These are phyloP conservation scores for Lucilia sericata DNA, from an alignment of 1,140 invertebrate genomes.

Conservation along the genomic window DNA sequence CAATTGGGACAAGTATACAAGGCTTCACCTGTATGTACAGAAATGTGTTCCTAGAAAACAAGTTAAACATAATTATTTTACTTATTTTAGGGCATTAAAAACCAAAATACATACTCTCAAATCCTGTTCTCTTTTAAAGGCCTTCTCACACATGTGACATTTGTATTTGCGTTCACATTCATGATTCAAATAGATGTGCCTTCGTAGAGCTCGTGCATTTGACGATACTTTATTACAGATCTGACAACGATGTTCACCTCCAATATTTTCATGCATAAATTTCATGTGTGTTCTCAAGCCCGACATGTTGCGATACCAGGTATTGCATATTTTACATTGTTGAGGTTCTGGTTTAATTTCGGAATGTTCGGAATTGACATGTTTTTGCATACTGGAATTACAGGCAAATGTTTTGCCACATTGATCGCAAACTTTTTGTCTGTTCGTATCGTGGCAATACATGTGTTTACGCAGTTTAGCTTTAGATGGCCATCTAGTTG, in stretches of 20 bases:
- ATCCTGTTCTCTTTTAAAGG: slow-evolving; percentile 62
- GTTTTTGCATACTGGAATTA: slow-evolving; percentile 60
- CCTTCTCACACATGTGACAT: slow-evolving; percentile 65
- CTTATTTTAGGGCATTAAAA: background rate
- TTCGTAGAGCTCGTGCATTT: slow-evolving; percentile 59
- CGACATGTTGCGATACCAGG: slow-evolving; percentile 60
- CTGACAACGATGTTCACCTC: slow-evolving; percentile 60
- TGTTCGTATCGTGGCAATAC: slow-evolving; percentile 16
- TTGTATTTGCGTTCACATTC: slow-evolving; percentile 65
- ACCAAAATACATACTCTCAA: slow-evolving; percentile 52
- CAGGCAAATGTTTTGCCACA: slow-evolving; percentile 63
- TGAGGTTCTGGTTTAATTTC: slow-evolving; percentile 59
- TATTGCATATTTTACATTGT: slow-evolving; percentile 62
- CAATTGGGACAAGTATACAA: slow-evolving; percentile 65
- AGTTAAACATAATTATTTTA: background rate
- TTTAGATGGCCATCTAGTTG: slow-evolving; percentile 30
- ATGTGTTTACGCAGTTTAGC: slow-evolving; percentile 37
- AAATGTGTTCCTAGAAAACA: slow-evolving; percentile 59
- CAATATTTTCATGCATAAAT: slow-evolving; percentile 59
- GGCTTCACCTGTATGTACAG: slow-evolving; percentile 64
- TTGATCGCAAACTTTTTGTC: slow-evolving; percentile 58
- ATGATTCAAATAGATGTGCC: slow-evolving; percentile 64
- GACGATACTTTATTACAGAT: slow-evolving; percentile 63
- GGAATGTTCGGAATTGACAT: slow-evolving; percentile 63
- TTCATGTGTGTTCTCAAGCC: slow-evolving; percentile 66